These are phyloP conservation scores for Napeogenes sylphis DNA, from an alignment of 2,888 invertebrate species.

Conservation along the genomic window DNA sequence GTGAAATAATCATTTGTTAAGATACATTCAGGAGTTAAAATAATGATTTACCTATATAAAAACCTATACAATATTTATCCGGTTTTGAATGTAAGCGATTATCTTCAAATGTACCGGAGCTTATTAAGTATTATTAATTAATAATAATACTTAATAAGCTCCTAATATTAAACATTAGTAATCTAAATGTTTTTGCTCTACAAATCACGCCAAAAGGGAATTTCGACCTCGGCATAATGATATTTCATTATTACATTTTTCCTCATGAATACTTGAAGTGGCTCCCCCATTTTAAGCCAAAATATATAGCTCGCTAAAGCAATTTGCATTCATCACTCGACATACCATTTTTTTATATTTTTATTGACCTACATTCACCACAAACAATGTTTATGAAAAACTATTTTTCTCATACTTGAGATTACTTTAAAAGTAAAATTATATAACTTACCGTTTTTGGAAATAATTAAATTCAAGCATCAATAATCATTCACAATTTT, in stretches of 20 bases:
- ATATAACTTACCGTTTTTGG: slow-evolving; percentile 53
- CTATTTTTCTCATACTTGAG: background rate
- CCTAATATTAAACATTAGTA: slow-evolving; percentile 16
- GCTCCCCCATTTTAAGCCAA: slow-evolving; percentile 47
- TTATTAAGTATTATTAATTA: too few relatives aligned
- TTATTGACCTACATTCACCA: slow-evolving; percentile 9
- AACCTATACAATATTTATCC: background rate
- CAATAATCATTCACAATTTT: slow-evolving; percentile 73
- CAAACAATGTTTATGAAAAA: background rate
- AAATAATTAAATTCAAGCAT: slow-evolving; percentile 45
- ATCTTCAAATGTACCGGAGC: slow-evolving; percentile 10
- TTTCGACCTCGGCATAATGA: slow-evolving; percentile 38
- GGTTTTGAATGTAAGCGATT: background rate
- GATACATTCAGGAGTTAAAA: background rate
- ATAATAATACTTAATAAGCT: background rate
- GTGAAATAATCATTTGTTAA: too few relatives aligned
- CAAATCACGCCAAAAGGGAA: slow-evolving; percentile 20
- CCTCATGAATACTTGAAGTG: slow-evolving; percentile 62
- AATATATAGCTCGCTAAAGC: slow-evolving; percentile 50
- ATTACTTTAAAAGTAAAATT: background rate
- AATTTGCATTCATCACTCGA: slow-evolving; percentile 55
- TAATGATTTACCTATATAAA: background rate
- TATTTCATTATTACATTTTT: slow-evolving; percentile 60
- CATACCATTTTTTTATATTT: slow-evolving; percentile 34
- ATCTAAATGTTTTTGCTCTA: slow-evolving; percentile 20